phyloP scores from a whole-genome alignment of 2,888 invertebrate genomes.

The Idaea biselata region DNA sequence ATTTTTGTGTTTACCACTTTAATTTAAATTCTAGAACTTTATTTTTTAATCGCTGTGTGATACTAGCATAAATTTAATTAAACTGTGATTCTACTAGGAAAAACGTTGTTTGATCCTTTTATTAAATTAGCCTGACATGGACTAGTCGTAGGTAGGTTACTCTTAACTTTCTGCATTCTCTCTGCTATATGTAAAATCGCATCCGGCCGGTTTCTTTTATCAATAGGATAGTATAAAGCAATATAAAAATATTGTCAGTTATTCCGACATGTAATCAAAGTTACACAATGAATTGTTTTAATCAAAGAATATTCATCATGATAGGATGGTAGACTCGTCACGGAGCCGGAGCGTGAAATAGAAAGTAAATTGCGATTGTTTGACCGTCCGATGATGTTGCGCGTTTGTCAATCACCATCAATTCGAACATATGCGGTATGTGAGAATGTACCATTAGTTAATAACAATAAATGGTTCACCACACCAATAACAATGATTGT shows the following conservation, averaged over 20 bases:
- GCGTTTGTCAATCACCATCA: conserved; percentile 38
- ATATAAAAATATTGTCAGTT: conserved; percentile 7
- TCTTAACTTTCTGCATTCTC: no score
- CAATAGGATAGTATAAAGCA: not conserved
- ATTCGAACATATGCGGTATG: conserved; percentile 15
- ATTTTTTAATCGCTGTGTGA: no score
- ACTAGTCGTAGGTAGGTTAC: not conserved
- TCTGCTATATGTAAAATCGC: no score
- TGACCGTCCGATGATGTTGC: conserved; percentile 39
- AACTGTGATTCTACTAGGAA: no score
- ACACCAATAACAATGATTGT: not conserved
- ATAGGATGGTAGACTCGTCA: conserved; percentile 43
- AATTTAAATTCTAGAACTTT: no score
- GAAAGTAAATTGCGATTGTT: conserved; percentile 55
- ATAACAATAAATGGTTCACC: conserved; percentile 18
- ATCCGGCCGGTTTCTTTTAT: not conserved
- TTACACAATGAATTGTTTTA: conserved; percentile 23
- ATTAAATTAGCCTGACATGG: no score
- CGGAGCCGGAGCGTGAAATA: conserved; percentile 57
- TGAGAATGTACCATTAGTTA: conserved; percentile 19
- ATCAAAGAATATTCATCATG: conserved; percentile 36
- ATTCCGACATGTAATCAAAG: conserved; percentile 21
- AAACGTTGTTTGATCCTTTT: no score
- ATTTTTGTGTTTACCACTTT: no score
- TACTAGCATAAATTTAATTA: no score